phyloP scores from a whole-genome alignment of 2,113 vertebrate species.

The Leptobrachium ailaonicum region DNA sequence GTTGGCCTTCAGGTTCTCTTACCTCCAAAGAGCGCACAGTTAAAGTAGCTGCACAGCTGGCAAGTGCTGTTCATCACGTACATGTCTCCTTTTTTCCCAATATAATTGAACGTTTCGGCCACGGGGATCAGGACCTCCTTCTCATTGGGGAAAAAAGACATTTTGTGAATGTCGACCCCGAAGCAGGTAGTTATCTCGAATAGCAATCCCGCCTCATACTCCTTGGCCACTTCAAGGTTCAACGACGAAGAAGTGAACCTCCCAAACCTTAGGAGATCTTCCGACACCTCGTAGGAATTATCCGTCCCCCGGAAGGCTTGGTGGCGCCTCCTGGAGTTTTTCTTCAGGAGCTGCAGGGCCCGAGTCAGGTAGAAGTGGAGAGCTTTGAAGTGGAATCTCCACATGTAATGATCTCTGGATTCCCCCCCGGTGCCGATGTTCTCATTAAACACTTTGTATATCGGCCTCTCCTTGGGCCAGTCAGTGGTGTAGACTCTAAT shows the following conservation, averaged over 20 bases:
- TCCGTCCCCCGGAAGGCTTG: slow-evolving; percentile 52
- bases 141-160: slow-evolving; percentile 58
- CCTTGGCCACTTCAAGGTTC: slow-evolving; percentile 51
- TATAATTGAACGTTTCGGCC: slow-evolving; percentile 58
- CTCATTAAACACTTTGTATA: slow-evolving; percentile 32
- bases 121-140: slow-evolving; percentile 61
- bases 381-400: slow-evolving; percentile 31
- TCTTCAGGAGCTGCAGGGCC: slow-evolving; percentile 26
- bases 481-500: slow-evolving; percentile 57
- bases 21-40: slow-evolving; percentile 41
- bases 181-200: slow-evolving; percentile 62
- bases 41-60: slow-evolving; percentile 27
- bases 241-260: slow-evolving; percentile 61
- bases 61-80: slow-evolving; percentile 38
- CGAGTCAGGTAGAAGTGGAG: slow-evolving; percentile 45
- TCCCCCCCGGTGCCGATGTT: slow-evolving; percentile 7
- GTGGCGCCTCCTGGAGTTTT: slow-evolving; percentile 9
- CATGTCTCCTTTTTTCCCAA: slow-evolving; percentile 48
- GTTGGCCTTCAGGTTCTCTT: neutral
- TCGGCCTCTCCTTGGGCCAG: neutral
- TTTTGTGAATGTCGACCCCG: slow-evolving; percentile 56
- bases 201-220: slow-evolving; percentile 56
- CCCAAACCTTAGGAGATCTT: slow-evolving; percentile 55
- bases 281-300: slow-evolving; percentile 45
- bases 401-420: slow-evolving; percentile 23